Base-by-base conservation (phyloP, 1,140 invertebrate species). In the Brachionus rubens region DNA sequence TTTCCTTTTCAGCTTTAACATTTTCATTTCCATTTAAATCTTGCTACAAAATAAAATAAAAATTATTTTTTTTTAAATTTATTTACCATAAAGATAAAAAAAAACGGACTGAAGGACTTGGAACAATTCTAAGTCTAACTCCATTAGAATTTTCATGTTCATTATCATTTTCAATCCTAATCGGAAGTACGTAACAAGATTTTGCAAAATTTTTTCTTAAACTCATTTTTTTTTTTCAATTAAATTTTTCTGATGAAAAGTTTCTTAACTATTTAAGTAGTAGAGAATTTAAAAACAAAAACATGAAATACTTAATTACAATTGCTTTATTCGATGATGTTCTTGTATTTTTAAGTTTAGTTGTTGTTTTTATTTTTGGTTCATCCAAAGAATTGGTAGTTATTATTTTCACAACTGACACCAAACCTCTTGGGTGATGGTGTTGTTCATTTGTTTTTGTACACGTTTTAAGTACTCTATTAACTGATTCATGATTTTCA, bases 331-430 rank as follows among this genome's bases (percentile, higher is more conserved):
- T 59, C 9, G 33, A 33, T 40, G 16, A 36, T 2, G 24, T 30
- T 46, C 43, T 65, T 9, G 33, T 65, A 21, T 65, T 65, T n/a
- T 12, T 10, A 9, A 65, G 41, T 14, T 65, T 65, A 21, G 28
- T 65, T 65, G 40, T 65, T 43, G 36, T 36, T 41, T 43, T 65
- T 19, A 41, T 43, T 65, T 41, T 36, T 14, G 59, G 59, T 10
- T 65, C 36, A 43, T 65, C 36, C 9, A 65, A 16, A 43, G 19
- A 41, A 14, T 65, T 65, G 1, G 59, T 43, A 12, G 59, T 65
- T 24, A 65, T 65, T 43, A 65, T 43, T 65, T 65, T 65, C 9
- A 65, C 59, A 24, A 65, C 59, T 10, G 59, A 65, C 14, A 65
- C 24, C 3, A 43, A 16, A 19, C 59, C 59, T 65, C 59, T 65